These are phyloP conservation scores for Centroberyx gerrardi DNA, from an alignment of 2,797 vertebrate species.

Conservation along the genomic window DNA sequence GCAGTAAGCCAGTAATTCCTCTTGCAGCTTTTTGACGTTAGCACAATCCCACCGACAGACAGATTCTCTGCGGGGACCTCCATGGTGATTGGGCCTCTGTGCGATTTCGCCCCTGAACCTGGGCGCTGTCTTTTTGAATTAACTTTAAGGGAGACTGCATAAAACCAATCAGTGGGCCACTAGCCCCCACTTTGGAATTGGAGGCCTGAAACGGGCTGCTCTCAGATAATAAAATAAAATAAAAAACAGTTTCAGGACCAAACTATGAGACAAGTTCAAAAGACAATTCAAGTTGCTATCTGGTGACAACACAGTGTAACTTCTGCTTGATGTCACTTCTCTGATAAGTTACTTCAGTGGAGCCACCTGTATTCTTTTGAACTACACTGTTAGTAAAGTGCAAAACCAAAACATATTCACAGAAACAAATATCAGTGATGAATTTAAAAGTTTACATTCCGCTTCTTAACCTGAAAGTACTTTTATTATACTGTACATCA, in stretches of 20 bases:
- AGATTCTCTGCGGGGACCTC: constrained; percentile 76
- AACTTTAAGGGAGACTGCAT: constrained; percentile 72
- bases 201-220: constrained; percentile 16
- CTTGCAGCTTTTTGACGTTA: constrained; percentile 81
- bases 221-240: constrained; percentile 1
- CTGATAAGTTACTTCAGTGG: too few relatives aligned
- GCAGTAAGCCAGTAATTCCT: constrained; percentile 83
- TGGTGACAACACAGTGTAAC: background rate
- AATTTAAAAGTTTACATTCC: background rate
- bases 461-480: background rate
- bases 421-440: background rate
- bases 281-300: constrained; percentile 4
- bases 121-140: constrained; percentile 81
- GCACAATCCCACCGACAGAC: constrained; percentile 77
- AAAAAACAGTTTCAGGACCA: background rate
- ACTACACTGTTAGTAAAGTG: background rate
- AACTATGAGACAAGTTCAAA: constrained; percentile 11
- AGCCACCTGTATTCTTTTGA: too few relatives aligned
- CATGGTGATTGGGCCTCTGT: constrained; percentile 71
- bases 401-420: background rate
- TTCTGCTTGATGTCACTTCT: background rate
- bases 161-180: constrained; percentile 63
- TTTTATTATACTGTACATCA: background rate
- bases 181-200: constrained; percentile 42
- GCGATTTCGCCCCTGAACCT: constrained; percentile 76